Percentiles rank a stretch among this genome's conserved stretches.
Conservation (phyloP, 2,888 invertebrate genomes). For the Dryococelus australis region DNA sequence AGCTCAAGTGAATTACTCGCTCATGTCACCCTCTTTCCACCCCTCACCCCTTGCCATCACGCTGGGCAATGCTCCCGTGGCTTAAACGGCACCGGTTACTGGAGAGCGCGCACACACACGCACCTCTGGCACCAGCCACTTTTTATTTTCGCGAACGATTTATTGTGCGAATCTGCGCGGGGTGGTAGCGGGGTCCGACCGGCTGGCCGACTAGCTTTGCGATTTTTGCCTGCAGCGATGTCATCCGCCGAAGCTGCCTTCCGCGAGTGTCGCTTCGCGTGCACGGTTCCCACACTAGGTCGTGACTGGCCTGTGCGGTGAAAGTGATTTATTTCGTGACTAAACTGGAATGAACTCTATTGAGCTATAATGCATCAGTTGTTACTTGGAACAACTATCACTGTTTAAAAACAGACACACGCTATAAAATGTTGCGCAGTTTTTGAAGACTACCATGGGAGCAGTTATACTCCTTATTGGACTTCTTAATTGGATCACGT, state of each 20-base stretch:
- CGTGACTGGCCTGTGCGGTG: too few species aligned
- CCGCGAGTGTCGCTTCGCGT: too few species aligned
- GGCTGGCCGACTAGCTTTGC: neutral
- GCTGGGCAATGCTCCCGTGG: neutral
- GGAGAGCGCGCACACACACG: neutral
- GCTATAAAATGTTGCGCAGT: too few species aligned
- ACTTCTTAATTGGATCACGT: too few species aligned
- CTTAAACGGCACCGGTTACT: neutral
- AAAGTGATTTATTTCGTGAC: too few species aligned
- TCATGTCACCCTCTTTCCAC: neutral
- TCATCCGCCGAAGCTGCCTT: neutral
- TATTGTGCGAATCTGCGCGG: neutral
- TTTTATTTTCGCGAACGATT: neutral
- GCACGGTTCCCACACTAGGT: too few species aligned
- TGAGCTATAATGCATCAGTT: too few species aligned
- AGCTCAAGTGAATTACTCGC: neutral
- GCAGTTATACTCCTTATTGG: too few species aligned
- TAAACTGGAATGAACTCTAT: too few species aligned
- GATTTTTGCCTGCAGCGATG: neutral
- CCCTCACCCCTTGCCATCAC: neutral
- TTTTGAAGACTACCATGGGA: too few species aligned
- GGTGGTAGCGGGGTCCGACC: neutral
- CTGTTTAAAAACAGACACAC: too few species aligned
- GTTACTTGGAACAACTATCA: too few species aligned
- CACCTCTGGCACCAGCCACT: neutral